Evolutionary conservation across 2,888 invertebrate species (phyloP).

Genomic region (Aleiodes leptofemur): DNA sequence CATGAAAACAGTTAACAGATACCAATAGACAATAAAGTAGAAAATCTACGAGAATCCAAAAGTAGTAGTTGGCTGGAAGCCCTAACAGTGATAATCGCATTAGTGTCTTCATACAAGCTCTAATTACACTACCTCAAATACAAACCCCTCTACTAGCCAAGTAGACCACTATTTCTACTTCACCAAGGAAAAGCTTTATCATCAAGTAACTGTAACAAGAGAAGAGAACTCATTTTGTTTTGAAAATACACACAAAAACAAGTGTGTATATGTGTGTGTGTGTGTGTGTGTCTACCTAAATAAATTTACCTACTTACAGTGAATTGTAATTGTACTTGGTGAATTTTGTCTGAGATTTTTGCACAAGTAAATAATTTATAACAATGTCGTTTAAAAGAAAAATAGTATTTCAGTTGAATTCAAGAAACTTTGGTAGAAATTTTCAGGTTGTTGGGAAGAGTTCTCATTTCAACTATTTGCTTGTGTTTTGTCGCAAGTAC

Average conservation of each 20-base stretch:
- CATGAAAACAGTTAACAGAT: conserved; percentile 62
- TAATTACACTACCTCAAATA: conserved; percentile 64
- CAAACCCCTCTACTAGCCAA: conserved; percentile 42
- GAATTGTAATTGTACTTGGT: neutral
- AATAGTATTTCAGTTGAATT: too few relatives aligned
- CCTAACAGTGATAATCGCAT: conserved; percentile 73
- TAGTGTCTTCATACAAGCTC: conserved; percentile 68
- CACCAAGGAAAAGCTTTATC: conserved; percentile 26
- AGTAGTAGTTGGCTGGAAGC: conserved; percentile 71
- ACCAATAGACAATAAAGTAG: conserved; percentile 61
- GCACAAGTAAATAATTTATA: too few relatives aligned
- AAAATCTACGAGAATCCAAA: conserved; percentile 69
- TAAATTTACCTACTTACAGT: neutral
- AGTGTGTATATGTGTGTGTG: too few relatives aligned
- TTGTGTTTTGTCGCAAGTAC: too few relatives aligned
- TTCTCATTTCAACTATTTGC: too few relatives aligned
- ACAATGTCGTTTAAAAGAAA: too few relatives aligned
- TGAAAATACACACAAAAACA: too few relatives aligned
- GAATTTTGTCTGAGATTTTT: neutral
- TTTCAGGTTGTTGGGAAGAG: too few relatives aligned
- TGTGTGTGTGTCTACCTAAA: too few relatives aligned
- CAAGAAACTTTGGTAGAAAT: too few relatives aligned
- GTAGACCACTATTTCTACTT: conserved; percentile 15
- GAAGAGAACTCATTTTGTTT: neutral
- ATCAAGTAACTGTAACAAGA: conserved; percentile 6